Conservation (phyloP, 2,113 vertebrate genomes). For the Antechinus flavipes region DNA sequence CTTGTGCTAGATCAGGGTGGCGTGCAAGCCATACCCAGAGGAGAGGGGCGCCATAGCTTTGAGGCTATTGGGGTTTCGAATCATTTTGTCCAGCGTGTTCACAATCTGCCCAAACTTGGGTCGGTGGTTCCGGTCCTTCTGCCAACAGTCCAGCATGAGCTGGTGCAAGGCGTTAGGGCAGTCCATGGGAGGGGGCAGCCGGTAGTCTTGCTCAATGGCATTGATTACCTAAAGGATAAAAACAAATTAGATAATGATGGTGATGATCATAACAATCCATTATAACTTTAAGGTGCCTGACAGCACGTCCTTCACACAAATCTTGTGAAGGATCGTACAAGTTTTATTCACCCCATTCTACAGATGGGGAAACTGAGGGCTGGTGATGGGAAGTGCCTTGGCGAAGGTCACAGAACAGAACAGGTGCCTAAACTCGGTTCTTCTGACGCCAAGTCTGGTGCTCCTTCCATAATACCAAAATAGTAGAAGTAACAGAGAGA, state of each 20-base stretch:
- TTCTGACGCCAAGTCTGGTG: background rate
- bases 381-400: background rate
- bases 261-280: background rate
- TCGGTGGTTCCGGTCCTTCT: constrained; percentile 96
- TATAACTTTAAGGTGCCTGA: background rate
- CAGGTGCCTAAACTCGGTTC: background rate
- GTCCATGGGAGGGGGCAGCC: constrained; percentile 96
- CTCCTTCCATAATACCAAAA: background rate
- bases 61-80: constrained; percentile 95
- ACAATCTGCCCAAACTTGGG: constrained; percentile 97
- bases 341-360: background rate
- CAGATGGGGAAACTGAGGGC: background rate
- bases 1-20: background rate
- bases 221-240: constrained; percentile 92
- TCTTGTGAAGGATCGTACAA: background rate
- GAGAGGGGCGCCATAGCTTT: constrained; percentile 95
- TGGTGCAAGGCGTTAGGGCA: constrained; percentile 95
- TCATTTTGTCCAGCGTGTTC: constrained; percentile 97
- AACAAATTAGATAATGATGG: background rate
- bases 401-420: background rate
- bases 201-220: constrained; percentile 97
- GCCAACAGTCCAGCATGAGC: constrained; percentile 98
- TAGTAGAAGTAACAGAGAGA: background rate
- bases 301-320: background rate
- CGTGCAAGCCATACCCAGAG: constrained; percentile 87